These are phyloP conservation scores for Mormyrus lacerda DNA, from an alignment of 2,113 vertebrate genomes.

Conservation along the genomic window DNA sequence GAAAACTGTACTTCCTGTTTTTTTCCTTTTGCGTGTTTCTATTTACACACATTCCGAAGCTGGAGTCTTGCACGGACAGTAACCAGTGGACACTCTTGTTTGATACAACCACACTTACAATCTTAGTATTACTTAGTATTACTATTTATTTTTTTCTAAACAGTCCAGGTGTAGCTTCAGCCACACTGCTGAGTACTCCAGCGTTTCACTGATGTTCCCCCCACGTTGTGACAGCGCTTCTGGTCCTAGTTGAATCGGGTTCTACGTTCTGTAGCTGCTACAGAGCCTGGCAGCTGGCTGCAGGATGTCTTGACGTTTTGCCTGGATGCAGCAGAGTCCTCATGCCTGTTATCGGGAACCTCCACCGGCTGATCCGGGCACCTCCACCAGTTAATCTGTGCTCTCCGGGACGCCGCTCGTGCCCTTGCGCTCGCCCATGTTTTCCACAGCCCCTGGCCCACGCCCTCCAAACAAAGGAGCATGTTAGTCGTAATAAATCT, in stretches of 20 bases:
- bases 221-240: not conserved
- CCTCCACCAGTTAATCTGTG: too few species aligned
- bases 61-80: not conserved
- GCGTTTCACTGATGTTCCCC: not conserved
- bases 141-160: not conserved
- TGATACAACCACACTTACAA: not conserved
- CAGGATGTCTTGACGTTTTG: not conserved
- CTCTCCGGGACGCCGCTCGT: not conserved
- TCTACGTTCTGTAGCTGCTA: not conserved
- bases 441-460: not conserved
- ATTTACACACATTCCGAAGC: not conserved
- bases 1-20: not conserved
- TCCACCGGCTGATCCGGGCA: not conserved
- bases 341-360: not conserved
- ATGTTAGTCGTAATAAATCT: constrained; percentile 30
- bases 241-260: not conserved
- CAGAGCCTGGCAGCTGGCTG: not conserved
- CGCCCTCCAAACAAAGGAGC: not conserved
- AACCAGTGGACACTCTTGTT: not conserved
- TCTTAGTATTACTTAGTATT: not conserved
- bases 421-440: not conserved
- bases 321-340: not conserved
- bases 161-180: not conserved
- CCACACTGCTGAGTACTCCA: not conserved
- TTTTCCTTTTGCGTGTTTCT: not conserved